Conservation (phyloP, 2,797 vertebrate genomes). For the Microcaecilia unicolor region DNA sequence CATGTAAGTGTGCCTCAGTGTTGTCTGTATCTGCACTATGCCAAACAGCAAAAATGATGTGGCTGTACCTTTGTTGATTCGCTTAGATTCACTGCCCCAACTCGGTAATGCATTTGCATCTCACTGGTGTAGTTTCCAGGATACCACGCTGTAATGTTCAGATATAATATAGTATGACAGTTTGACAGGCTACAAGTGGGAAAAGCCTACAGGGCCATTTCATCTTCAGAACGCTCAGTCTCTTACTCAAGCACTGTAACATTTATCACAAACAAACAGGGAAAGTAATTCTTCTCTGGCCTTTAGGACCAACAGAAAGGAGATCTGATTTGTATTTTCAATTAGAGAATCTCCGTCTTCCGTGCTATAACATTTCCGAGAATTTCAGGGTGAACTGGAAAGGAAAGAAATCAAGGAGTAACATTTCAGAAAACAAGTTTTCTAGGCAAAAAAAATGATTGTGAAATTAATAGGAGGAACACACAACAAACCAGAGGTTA, state of each 20-base stretch:
- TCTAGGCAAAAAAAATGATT: too few relatives aligned
- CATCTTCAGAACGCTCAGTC: slow-evolving; percentile 15
- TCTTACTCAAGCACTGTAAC: rapidly evolving
- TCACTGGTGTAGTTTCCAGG: not conserved
- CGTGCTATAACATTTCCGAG: too few relatives aligned
- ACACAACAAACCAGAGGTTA: too few relatives aligned
- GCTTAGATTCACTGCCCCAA: not conserved
- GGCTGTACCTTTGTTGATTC: too few relatives aligned
- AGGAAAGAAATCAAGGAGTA: too few relatives aligned
- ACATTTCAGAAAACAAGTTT: too few relatives aligned
- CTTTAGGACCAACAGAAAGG: not conserved
- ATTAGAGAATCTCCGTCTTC: too few relatives aligned
- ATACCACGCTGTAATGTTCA: rapidly evolving
- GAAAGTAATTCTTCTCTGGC: rapidly evolving
- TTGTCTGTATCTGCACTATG: rapidly evolving
- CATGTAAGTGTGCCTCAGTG: not conserved
- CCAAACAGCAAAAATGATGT: too few relatives aligned
- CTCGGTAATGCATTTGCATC: not conserved
- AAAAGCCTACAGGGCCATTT: slow-evolving; percentile 3
- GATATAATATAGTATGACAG: slow-evolving; percentile 21
- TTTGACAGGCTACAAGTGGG: slow-evolving; percentile 7
- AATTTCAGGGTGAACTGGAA: too few relatives aligned
- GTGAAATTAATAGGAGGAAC: too few relatives aligned
- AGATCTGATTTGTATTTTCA: too few relatives aligned
- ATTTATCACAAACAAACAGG: rapidly evolving